A percentile compares a stretch with the other conserved stretches of the same genome.
These are phyloP conservation scores for Helicorthomorpha holstii DNA, from an alignment of 1,140 invertebrate species.

Conservation along the genomic window DNA sequence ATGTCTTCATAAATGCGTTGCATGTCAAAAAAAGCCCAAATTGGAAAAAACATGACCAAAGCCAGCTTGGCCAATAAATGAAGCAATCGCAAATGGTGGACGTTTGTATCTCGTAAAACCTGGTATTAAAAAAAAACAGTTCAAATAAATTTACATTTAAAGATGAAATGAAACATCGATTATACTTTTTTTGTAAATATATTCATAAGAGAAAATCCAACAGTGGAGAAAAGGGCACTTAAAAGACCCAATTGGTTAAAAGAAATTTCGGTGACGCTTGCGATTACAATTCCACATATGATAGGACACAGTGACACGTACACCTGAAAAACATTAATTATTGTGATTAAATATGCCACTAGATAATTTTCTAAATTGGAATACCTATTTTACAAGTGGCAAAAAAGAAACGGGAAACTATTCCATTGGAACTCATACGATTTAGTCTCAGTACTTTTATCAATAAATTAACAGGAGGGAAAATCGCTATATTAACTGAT, in stretches of 20 bases:
- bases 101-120: slow-evolving; percentile 68
- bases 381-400: no score
- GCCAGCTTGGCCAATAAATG: slow-evolving; percentile 61
- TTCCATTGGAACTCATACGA: no score
- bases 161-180: no score
- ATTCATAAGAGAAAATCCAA: slow-evolving; percentile 81
- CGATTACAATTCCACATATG: slow-evolving; percentile 75
- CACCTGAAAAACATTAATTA: slow-evolving; percentile 24
- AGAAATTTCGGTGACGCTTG: slow-evolving; percentile 79
- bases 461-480: no score
- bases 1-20: slow-evolving; percentile 42
- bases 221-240: slow-evolving; percentile 72
- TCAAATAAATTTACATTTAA: no score
- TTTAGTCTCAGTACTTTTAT: no score
- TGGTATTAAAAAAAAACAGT: no score
- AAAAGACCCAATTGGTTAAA: slow-evolving; percentile 74
- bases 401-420: no score
- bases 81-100: slow-evolving; percentile 77
- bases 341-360: slow-evolving; percentile 4
- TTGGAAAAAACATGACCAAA: slow-evolving; percentile 64
- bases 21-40: slow-evolving; percentile 67
- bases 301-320: slow-evolving; percentile 81
- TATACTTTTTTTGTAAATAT: slow-evolving; percentile 95
- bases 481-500: no score
- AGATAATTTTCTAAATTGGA: no score